Percentiles rank a stretch among this genome's conserved stretches.
phyloP scores from a whole-genome alignment of 1,140 invertebrate species.

The Ceratina calcarata region DNA sequence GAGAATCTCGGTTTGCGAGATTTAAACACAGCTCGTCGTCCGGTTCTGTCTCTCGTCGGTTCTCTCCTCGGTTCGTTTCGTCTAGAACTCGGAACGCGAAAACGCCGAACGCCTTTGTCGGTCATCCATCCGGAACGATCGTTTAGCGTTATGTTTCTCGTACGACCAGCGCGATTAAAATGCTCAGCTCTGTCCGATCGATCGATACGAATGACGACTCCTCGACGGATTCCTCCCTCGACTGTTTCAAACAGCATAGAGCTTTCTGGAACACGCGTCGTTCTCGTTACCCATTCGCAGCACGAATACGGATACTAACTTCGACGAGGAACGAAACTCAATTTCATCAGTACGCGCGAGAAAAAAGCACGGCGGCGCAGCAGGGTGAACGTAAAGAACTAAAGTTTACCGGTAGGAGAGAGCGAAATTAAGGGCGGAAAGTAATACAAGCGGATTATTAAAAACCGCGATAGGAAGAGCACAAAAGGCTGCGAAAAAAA shows the following conservation, averaged over 20 bases:
- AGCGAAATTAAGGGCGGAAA: slow-evolving; percentile 14
- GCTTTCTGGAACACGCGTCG: no score
- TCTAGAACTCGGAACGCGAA: background rate
- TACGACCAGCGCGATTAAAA: no score
- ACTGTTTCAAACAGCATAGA: no score
- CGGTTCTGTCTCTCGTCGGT: background rate
- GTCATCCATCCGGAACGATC: background rate
- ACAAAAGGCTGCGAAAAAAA: slow-evolving; percentile 1
- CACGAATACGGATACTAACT: slow-evolving; percentile 8
- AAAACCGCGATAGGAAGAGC: slow-evolving; percentile 15
- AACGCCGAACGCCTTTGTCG: no score
- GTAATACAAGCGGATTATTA: slow-evolving; percentile 31
- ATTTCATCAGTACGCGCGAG: slow-evolving; percentile 7
- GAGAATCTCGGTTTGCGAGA: slow-evolving; percentile 3
- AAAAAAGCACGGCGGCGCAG: background rate
- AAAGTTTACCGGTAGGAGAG: background rate
- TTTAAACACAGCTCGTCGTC: slow-evolving; percentile 31
- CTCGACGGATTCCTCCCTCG: no score
- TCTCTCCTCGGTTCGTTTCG: background rate
- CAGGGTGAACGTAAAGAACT: background rate
- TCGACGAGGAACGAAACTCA: slow-evolving; percentile 7
- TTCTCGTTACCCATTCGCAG: slow-evolving; percentile 12
- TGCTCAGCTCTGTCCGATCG: no score
- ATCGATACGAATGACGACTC: background rate
- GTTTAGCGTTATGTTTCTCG: background rate